A percentile compares a stretch with the other conserved stretches of the same genome.
Conservation (phyloP, 2,113 vertebrate species). For the Thamnaconus septentrionalis region DNA sequence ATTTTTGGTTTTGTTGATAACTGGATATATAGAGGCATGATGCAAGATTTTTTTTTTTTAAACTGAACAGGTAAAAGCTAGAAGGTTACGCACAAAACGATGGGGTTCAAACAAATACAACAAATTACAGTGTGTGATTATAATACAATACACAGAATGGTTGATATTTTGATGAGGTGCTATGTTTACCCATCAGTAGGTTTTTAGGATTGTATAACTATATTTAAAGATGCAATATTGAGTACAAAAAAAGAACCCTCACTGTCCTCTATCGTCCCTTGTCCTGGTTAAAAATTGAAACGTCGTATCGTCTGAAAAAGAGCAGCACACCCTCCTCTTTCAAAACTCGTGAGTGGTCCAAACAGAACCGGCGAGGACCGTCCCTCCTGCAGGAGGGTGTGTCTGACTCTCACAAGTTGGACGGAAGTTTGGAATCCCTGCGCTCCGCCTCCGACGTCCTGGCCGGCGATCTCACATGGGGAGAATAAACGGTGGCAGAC, state of each 20-base stretch:
- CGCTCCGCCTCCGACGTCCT: slow-evolving; percentile 77
- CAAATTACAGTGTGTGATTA: slow-evolving; percentile 49
- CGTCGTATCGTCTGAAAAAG: slow-evolving; percentile 14
- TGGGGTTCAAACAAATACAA: slow-evolving; percentile 49
- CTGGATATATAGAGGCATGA: slow-evolving; percentile 15
- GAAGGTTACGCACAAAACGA: slow-evolving; percentile 41
- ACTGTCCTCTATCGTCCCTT: slow-evolving; percentile 40
- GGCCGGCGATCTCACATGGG: slow-evolving; percentile 56
- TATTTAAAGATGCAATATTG: slow-evolving; percentile 52
- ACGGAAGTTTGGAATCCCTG: slow-evolving; percentile 88
- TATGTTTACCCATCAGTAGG: slow-evolving; percentile 46
- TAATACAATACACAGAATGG: slow-evolving; percentile 57
- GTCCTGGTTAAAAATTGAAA: slow-evolving; percentile 54
- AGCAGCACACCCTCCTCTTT: slow-evolving; percentile 63
- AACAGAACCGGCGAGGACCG: slow-evolving; percentile 30
- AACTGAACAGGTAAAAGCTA: slow-evolving; percentile 32
- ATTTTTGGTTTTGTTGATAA: slow-evolving; percentile 60
- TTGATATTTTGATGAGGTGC: slow-evolving; percentile 52
- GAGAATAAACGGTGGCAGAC: slow-evolving; percentile 21
- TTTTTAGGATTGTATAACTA: slow-evolving; percentile 39
- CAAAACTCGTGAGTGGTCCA: slow-evolving; percentile 30
- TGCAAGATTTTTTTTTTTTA: slow-evolving; percentile 1
- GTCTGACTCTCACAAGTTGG: slow-evolving; percentile 86
- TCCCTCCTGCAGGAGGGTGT: slow-evolving; percentile 60
- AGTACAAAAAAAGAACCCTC: slow-evolving; percentile 51